Evolutionary conservation across 2,797 vertebrate species (phyloP).

Genomic region (Manis crassicaudata): DNA sequence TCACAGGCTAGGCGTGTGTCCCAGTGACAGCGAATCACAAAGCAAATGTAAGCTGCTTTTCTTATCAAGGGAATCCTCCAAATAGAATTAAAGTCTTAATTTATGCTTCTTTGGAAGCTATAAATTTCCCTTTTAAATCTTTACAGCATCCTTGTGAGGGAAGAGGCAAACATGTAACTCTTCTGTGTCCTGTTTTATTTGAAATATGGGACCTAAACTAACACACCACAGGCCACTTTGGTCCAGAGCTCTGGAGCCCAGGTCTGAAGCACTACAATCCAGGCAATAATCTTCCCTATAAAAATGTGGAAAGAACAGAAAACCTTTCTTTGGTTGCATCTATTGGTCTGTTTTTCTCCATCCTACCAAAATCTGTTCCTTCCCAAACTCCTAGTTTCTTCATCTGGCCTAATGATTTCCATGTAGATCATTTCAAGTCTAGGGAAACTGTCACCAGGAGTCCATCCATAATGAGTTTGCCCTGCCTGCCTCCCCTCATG

Average conservation of each 20-base stretch:
- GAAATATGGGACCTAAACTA: neutral
- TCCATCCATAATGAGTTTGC: neutral
- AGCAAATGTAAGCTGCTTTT: slow-evolving; percentile 48
- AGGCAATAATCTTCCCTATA: slow-evolving; percentile 1
- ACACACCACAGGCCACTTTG: neutral
- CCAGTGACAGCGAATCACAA: slow-evolving; percentile 38
- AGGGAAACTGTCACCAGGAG: neutral
- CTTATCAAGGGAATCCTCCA: slow-evolving; percentile 39
- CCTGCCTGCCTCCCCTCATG: neutral
- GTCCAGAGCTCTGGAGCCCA: neutral
- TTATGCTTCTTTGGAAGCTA: slow-evolving; percentile 18
- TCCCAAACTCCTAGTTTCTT: slow-evolving; percentile 37
- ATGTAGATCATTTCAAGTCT: neutral
- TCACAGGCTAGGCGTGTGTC: neutral
- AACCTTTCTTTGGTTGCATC: slow-evolving; percentile 22
- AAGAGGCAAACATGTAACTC: neutral
- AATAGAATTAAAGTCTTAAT: slow-evolving; percentile 16
- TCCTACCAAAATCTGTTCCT: slow-evolving; percentile 33
- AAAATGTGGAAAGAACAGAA: slow-evolving; percentile 12
- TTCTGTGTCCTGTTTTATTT: neutral
- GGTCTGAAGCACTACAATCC: neutral
- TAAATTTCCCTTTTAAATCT: neutral
- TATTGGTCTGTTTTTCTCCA: slow-evolving; percentile 56
- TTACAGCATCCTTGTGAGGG: neutral
- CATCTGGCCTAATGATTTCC: slow-evolving; percentile 34